Percentiles rank a stretch among this genome's conserved stretches.
Evolutionary conservation across 2,888 invertebrate genomes (phyloP).

Genomic region (Blastobasis adustella): DNA sequence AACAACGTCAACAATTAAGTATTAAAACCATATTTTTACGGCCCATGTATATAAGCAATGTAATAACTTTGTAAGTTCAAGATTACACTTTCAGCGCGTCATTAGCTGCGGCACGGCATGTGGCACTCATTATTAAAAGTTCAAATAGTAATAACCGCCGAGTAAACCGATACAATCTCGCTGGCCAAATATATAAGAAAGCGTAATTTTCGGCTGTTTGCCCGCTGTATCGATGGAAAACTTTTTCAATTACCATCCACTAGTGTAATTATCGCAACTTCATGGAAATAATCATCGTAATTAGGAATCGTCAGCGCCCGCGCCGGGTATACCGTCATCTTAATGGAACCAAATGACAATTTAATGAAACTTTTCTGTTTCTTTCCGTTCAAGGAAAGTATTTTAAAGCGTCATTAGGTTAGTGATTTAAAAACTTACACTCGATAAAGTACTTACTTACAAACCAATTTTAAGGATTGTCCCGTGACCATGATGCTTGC

Average conservation of each 20-base stretch:
- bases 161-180: constrained; percentile 57
- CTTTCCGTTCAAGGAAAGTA: not conserved
- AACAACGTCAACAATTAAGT: no score
- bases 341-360: constrained; percentile 33
- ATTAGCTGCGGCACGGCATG: constrained; percentile 33
- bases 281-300: constrained; percentile 40
- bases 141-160: constrained; percentile 59
- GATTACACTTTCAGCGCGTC: constrained; percentile 37
- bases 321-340: constrained; percentile 1
- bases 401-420: not conserved
- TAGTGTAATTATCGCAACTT: constrained; percentile 43
- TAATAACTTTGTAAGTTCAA: constrained; percentile 49
- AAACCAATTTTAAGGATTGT: no score
- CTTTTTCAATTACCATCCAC: constrained; percentile 64
- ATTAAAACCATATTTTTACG: not conserved
- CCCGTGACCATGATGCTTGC: no score
- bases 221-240: constrained; percentile 56
- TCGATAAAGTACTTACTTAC: no score
- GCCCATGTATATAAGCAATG: constrained; percentile 17
- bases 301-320: constrained; percentile 23
- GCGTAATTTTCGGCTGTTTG: constrained; percentile 58
- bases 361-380: constrained; percentile 23
- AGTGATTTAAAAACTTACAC: no score
- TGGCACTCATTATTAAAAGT: constrained; percentile 57
- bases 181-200: constrained; percentile 50